These are phyloP conservation scores for Progne subis DNA, from an alignment of 2,113 vertebrate species.

Conservation along the genomic window DNA sequence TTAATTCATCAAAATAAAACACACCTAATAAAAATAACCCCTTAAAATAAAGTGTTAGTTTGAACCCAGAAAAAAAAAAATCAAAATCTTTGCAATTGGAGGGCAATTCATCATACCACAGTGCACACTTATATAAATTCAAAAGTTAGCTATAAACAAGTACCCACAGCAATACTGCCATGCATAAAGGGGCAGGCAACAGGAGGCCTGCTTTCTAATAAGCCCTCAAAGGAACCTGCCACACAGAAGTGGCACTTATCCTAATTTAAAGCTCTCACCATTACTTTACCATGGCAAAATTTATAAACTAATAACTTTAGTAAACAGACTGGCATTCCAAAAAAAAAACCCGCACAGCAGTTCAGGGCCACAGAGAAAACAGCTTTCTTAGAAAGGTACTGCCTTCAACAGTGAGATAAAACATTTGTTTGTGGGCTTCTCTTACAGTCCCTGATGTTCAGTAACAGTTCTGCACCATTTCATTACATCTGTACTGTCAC, in stretches of 20 bases:
- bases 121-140: conserved; percentile 51
- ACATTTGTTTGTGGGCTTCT: not conserved
- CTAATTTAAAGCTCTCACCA: conserved; percentile 81
- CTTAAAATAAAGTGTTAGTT: conserved; percentile 72
- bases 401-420: not conserved
- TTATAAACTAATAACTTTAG: conserved; percentile 80
- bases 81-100: not conserved
- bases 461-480: not conserved
- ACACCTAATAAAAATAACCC: conserved; percentile 69
- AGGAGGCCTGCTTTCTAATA: conserved; percentile 78
- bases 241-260: conserved; percentile 82
- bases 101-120: conserved; percentile 47
- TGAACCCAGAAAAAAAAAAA: conserved; percentile 34
- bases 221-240: conserved; percentile 80
- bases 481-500: not conserved
- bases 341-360: conserved; percentile 54
- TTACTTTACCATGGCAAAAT: conserved; percentile 80
- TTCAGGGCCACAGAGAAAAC: not conserved
- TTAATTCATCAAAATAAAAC: conserved; percentile 73
- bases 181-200: conserved; percentile 70
- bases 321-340: conserved; percentile 73
- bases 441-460: not conserved
- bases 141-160: conserved; percentile 75
- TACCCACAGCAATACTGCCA: conserved; percentile 45
- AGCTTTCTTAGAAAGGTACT: conserved; percentile 10